Evolutionary conservation across 2,797 vertebrate species (phyloP), one percentile per base, ranked within the genome.

Genomic region (Aplochiton taeniatus): DNA sequence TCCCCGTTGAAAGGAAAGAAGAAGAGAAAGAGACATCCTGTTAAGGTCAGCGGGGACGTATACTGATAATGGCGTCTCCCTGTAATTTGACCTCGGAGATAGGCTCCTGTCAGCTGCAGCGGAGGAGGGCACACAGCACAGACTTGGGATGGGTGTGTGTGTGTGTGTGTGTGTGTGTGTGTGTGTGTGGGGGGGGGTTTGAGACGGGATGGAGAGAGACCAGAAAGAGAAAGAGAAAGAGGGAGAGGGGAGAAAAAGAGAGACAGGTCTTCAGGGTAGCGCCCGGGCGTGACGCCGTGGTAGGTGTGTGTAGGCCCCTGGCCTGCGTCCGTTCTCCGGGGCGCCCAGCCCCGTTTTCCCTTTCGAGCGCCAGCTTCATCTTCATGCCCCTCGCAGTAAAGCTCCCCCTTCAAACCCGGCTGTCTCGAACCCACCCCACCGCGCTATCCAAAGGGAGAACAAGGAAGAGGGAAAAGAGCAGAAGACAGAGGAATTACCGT

Each of bases 31-130:
- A 61, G 66, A 63, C 75, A 69, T 58, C 5, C 76, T 66, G 80
- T 83, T 85, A 90, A 90, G 88, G 90, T 90, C 88, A 85, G n/a
- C n/a, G 75, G 68, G 64, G 81, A 75, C 63, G 82, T 82, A 78
- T 86, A 76, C 70, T 81, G 78, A 84, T 89, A 90, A 90, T 84
- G 79, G 86, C 83, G 89, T 88, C 82, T 83, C 58, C 19, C 85
- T 85, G 87, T 87, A 88, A 90, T 83, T 85, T 76, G 76, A 91
- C 86, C 88, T 86, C 79, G 46, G 73, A n/a, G 67, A 76, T 69
- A 87, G 63, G 69, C 56, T 63, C 78, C 59, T 55, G 73, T 81
- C 77, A 80, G 80, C 81, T 41, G 63, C 79, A 87, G 81, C 61
- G 71, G 66, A 73, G 69, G 65, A 77, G 65, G 69, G 65, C 63